A percentile compares a stretch with the other conserved stretches of the same genome.
Conservation (phyloP, 2,888 invertebrate species). For the Pristionchus fissidentatus region DNA sequence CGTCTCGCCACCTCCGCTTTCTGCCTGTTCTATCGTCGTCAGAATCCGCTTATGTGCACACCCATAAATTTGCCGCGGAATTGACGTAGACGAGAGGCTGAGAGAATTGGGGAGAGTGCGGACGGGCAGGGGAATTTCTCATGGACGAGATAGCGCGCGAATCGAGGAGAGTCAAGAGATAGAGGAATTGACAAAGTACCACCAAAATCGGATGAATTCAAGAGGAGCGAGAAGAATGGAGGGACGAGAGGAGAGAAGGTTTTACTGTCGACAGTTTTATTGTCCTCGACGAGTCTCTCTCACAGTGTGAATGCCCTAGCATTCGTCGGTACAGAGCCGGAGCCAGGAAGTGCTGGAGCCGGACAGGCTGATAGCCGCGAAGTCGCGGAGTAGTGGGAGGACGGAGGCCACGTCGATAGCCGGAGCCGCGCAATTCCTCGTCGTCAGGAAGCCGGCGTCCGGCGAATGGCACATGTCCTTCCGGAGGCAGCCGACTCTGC, state of each 20-base stretch:
- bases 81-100: neutral
- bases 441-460: constrained; percentile 3
- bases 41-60: constrained; percentile 41
- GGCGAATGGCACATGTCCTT: constrained; percentile 8
- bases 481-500: constrained; percentile 24
- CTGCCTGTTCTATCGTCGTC: constrained; percentile 2
- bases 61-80: constrained; percentile 11
- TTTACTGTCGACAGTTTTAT: neutral
- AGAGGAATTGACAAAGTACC: neutral
- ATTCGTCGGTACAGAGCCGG: neutral
- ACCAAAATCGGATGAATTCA: neutral
- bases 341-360: neutral
- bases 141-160: neutral
- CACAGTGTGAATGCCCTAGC: neutral
- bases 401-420: neutral
- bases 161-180: neutral
- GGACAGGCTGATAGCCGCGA: neutral
- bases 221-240: neutral
- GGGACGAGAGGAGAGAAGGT: neutral
- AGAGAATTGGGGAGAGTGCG: neutral
- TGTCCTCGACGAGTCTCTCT: neutral
- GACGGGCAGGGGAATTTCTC: neutral
- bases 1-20: neutral
- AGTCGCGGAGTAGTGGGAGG: neutral
- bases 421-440: neutral